Conservation (phyloP, 1,140 invertebrate species). For the Polypedilum vanderplanki region DNA sequence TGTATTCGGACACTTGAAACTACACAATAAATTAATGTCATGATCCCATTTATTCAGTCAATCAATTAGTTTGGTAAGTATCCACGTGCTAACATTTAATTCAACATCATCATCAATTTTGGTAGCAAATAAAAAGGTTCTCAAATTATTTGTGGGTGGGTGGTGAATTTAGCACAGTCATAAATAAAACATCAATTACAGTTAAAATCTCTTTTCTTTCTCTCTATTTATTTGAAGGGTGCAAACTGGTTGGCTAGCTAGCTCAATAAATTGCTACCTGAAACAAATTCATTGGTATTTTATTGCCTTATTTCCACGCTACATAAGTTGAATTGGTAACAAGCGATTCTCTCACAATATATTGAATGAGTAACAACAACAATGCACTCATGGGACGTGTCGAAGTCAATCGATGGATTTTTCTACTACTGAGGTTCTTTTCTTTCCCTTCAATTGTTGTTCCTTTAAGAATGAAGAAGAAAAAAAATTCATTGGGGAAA, state of each 20-base stretch:
- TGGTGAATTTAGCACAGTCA: neutral
- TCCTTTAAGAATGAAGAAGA: neutral
- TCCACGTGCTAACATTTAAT: constrained; percentile 26
- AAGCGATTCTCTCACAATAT: neutral
- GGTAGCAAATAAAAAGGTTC: neutral
- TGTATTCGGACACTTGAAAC: neutral
- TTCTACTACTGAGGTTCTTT: neutral
- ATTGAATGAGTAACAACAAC: no score
- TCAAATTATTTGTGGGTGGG: neutral
- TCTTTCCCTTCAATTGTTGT: neutral
- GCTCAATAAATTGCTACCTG: constrained; percentile 24
- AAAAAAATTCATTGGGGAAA: neutral
- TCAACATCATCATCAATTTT: neutral
- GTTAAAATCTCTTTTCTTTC: neutral
- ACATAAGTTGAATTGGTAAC: constrained; percentile 5
- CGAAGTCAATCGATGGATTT: constrained; percentile 8
- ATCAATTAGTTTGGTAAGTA: constrained; percentile 26
- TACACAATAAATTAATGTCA: constrained; percentile 22
- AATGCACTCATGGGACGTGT: constrained; percentile 10
- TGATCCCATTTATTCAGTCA: constrained; percentile 26
- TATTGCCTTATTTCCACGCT: constrained; percentile 19
- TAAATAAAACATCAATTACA: constrained; percentile 28
- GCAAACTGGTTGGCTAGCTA: neutral
- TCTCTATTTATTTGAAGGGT: neutral
- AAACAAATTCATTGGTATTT: constrained; percentile 1